Base-by-base conservation (phyloP, 2,113 vertebrate genomes). In the Hippotragus niger region DNA sequence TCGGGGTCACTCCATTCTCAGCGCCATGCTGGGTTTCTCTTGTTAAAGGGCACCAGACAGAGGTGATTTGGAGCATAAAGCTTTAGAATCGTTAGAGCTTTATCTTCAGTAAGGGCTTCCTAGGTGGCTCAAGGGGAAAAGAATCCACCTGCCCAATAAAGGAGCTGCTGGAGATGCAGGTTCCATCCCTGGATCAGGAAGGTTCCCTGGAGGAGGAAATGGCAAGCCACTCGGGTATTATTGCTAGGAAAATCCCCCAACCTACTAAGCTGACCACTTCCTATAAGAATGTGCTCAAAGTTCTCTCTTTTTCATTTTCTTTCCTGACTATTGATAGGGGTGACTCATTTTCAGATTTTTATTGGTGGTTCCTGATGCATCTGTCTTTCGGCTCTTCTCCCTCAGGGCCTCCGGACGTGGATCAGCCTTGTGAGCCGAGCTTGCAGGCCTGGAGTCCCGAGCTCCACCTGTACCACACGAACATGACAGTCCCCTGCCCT, bases 401-500 rank as follows among this genome's bases (percentile, higher is more conserved):
- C 33, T 45, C 96, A 99, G 99, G 99, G 5, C 99, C 99, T 13
- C 99, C 99, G 0, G 99, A 99, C 1, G 99, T 99, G 94, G 99
- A 99, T 85, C 99, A 99, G 97, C 99, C 99, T 4, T 99, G 99
- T 29, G 99, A 99, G 95, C 99, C 99, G 25, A 99, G 99, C 71
- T 98, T 99, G 91, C 99, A 99, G 97, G 99, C 99, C 29, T 99
- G 99, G 99, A 99, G 99, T 91, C 99, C 99, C 0, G 99, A 99
- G 97, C 99, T 99, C 6, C 99, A 99, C 97, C 98, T 99, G 7
- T 99, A 99, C 25, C 99, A 99, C 88, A 99, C 99, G 95, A 99
- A 99, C 90, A 99, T 99, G 98, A 99, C 99, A 0, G 99, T 99
- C 5, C 99, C 99, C 0, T 99, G 99, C 84, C 99, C 99, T 0